A percentile compares a stretch with the other conserved stretches of the same genome.
Evolutionary conservation across 2,113 vertebrate species (phyloP).

Genomic region (Hiodon alosoides): DNA sequence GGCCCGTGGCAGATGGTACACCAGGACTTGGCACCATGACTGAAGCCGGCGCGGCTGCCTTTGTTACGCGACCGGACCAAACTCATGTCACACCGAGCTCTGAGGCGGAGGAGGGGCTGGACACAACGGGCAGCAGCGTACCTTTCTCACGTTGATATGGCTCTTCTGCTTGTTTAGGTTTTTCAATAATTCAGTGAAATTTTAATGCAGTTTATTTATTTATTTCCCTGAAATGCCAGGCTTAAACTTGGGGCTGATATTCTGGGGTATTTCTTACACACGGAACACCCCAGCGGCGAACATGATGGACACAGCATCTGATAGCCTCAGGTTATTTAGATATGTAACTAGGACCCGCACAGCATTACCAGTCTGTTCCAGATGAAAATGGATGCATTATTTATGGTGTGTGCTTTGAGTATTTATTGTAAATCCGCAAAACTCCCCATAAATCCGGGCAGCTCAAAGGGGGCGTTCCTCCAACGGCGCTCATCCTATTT

Average conservation of each 20-base stretch:
- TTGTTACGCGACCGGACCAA: conserved; percentile 18
- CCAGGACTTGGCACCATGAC: neutral
- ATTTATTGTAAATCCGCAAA: conserved; percentile 24
- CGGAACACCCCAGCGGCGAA: neutral
- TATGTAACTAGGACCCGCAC: conserved; percentile 27
- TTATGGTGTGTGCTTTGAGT: conserved; percentile 24
- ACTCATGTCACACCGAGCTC: conserved; percentile 6
- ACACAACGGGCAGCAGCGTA: neutral
- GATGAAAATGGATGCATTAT: conserved; percentile 20
- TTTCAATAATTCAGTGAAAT: neutral
- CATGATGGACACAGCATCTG: conserved; percentile 16
- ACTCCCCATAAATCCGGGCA: conserved; percentile 10
- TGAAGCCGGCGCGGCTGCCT: conserved; percentile 11
- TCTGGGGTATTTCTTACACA: neutral
- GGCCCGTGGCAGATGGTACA: neutral
- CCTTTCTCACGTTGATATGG: neutral
- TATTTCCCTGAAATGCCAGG: neutral
- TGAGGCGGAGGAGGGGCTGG: neutral
- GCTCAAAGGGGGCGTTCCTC: neutral
- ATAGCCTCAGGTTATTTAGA: conserved; percentile 26
- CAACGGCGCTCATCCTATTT: neutral
- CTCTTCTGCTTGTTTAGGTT: neutral
- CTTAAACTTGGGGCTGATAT: neutral
- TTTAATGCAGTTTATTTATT: neutral
- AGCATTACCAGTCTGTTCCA: conserved; percentile 22